A percentile compares a stretch with the other conserved stretches of the same genome.
Conservation (phyloP, 2,113 vertebrate genomes). For the Diadophis punctatus region DNA sequence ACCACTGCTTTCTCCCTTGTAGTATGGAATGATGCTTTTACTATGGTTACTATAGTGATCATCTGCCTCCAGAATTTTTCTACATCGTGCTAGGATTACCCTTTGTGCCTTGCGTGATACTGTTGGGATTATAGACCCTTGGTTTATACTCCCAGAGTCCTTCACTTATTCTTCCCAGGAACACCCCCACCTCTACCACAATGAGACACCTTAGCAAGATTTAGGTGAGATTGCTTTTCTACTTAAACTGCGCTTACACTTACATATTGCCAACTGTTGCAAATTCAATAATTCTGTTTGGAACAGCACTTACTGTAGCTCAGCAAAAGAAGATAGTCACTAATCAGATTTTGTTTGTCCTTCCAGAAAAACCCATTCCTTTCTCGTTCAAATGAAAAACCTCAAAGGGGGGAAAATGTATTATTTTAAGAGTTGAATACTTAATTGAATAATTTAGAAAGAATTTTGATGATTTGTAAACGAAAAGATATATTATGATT, state of each 20-base stretch:
- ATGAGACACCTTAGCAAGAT: neutral
- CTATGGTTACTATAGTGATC: neutral
- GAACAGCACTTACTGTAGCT: neutral
- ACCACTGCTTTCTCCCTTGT: neutral
- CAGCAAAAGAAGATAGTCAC: neutral
- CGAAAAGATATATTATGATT: too few relatives aligned
- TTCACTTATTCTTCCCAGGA: neutral
- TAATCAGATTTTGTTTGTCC: neutral
- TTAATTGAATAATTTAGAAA: too few relatives aligned
- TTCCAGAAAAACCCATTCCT: neutral
- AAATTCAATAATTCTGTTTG: conserved; percentile 4
- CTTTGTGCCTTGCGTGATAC: neutral
- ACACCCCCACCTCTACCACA: neutral
- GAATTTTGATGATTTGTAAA: too few relatives aligned
- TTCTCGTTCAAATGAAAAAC: too few relatives aligned
- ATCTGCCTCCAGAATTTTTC: neutral
- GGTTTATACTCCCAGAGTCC: neutral
- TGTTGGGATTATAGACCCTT: neutral
- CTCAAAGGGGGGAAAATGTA: too few relatives aligned
- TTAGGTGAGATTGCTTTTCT: conserved; percentile 5
- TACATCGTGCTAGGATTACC: neutral
- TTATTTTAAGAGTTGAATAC: too few relatives aligned
- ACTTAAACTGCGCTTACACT: neutral
- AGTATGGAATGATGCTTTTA: neutral
- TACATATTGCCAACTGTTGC: conserved; percentile 11